Conservation (phyloP, 2,888 invertebrate genomes). For the Campopleginae sp. region DNA sequence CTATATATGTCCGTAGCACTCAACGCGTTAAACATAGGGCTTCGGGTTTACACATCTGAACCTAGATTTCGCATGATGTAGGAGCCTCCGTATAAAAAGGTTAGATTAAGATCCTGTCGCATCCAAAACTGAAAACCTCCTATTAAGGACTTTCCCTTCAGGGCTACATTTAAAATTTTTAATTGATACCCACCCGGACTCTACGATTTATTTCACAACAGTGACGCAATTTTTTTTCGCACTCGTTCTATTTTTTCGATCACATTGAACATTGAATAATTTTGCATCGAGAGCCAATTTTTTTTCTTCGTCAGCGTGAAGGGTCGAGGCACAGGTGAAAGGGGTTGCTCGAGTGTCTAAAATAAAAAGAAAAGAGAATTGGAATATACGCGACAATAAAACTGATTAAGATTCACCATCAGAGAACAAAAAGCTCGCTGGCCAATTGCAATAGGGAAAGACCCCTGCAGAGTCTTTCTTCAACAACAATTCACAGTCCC, state of each 20-base stretch:
- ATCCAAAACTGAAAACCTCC: background rate
- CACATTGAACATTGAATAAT: slow-evolving; percentile 58
- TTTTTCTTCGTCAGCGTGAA: slow-evolving; percentile 35
- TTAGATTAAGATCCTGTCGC: slow-evolving; percentile 11
- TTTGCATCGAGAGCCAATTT: slow-evolving; percentile 31
- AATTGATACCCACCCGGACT: slow-evolving; percentile 1
- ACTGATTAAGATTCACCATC: slow-evolving; percentile 2
- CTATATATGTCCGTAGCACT: slow-evolving; percentile 7
- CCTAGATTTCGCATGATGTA: background rate
- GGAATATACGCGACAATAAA: slow-evolving; percentile 30
- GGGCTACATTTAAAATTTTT: background rate
- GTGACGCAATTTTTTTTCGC: slow-evolving; percentile 8
- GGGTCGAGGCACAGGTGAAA: slow-evolving; percentile 24
- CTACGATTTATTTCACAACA: slow-evolving; percentile 39
- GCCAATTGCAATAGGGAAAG: slow-evolving; percentile 10
- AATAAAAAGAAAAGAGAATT: slow-evolving; percentile 38
- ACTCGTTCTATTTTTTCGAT: slow-evolving; percentile 48
- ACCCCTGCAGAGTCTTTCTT: background rate
- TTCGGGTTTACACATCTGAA: background rate
- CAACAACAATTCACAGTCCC: slow-evolving; percentile 14
- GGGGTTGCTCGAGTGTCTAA: slow-evolving; percentile 29
- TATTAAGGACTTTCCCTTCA: background rate
- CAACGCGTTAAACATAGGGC: slow-evolving; percentile 7
- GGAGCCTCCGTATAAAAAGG: background rate
- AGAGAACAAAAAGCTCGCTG: slow-evolving; percentile 30